Base-by-base conservation (phyloP, 2,113 vertebrate genomes). In the Hyla sarda region DNA sequence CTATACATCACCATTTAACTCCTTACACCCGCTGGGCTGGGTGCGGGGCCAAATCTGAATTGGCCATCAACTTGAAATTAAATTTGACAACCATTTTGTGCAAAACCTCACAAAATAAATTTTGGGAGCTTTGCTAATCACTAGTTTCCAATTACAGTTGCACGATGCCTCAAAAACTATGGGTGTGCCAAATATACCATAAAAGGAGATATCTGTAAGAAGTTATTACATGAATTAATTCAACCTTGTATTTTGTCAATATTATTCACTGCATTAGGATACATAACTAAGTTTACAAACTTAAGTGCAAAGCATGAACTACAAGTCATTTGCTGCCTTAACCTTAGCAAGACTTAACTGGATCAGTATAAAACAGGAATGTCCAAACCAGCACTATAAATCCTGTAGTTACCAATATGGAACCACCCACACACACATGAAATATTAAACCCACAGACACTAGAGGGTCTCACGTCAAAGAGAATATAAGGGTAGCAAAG, bases 401-500 rank as follows among this genome's bases (percentile, higher is more conserved):
- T 56, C 65, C 32, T 21, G 25, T 37, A 83, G 67, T 72, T 25
- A 83, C 65, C 25, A 83, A 83, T 83, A 71, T 72, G 65, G 54
- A 74, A 32, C 71, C 67, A 83, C 69, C 71, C 69, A 74, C 69
- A 83, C 65, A 72, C 50, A 54, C 17, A 83, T 34, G 67, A 52
- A 58, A 83, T 83, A 83, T 74, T 58, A 83, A 83, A 56, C 71
- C 56, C 69, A 73, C n/a, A 83, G 28, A 83, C 34, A 83, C 67
- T 41, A 34, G 32, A 73, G 67, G 32, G 69, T 73, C 34, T 21
- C 48, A 74, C 71, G 82, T 74, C 82, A 83, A 69, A 48, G 60
- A 82, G 37, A 82, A 82, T 82, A 48, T 65, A 69, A 82, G 58
- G 45, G 60, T 71, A 69, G 80, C 62, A 82, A 48, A 73, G 52